Base-by-base conservation (phyloP, 2,888 invertebrate genomes). In the Trisateles emortualis region DNA sequence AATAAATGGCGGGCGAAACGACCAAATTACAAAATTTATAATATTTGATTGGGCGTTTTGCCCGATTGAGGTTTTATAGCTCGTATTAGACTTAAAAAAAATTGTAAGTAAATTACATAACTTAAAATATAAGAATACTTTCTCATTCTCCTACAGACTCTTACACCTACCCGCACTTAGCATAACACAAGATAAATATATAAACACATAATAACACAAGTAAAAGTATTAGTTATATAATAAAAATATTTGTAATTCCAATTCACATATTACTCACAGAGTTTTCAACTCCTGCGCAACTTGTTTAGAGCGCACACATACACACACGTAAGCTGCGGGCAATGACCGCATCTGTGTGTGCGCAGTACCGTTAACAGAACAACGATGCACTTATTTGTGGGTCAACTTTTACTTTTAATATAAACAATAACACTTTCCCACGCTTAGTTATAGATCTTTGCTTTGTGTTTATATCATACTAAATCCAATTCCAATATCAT, bases 311-410 rank as follows among this genome's bases (percentile, higher is more conserved):
- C 66, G 53, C 59, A 35, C 26, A 38, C 41, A 16, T 52, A 53
- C 6, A 35, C 10, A 35, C 16, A 16, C 13, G 39, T 62, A 53
- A 19, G 44, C 48, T 50, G 54, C 68, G 80, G 74, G 64, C 81
- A 62, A 60, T 74, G 76, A 72, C 71, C 66, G 69, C 64, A 44
- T 57, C 64, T 72, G 87, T 86, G 82, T 86, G 82, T 80, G 86
- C 71, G 74, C 42, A 50, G 86, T 90, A 90, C 90, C 87, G 90
- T 90, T 90, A 88, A 84, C 87, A 89, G 64, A 74, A 73, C 52
- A 68, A 35, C 49, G 43, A 55, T 71, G 72, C 72, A 71, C 53
- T 60, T 52, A 62, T 49, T 74, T 72, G 71, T 84, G 67, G 87
- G 86, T 83, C 84, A 83, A 65, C 74, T 71, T 72, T 71, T 71